Conservation (phyloP, 2,888 invertebrate genomes). For the Pemphredon lugubris region DNA sequence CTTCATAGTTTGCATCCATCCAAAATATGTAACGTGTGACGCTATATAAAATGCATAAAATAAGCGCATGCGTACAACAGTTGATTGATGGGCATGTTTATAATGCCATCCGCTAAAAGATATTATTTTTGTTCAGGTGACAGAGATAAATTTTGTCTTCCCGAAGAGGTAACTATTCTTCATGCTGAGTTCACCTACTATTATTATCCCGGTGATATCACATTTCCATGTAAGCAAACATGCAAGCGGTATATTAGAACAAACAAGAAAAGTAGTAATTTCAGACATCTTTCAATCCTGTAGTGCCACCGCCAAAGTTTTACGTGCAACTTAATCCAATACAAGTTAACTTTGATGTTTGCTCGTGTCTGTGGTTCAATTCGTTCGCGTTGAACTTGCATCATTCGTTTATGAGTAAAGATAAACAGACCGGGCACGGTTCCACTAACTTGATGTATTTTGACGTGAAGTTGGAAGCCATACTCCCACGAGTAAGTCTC, state of each 20-base stretch:
- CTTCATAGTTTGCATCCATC: conserved; percentile 6
- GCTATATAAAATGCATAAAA: conserved; percentile 10
- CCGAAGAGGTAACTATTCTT: conserved; percentile 94
- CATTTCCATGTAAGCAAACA: conserved; percentile 89
- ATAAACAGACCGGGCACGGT: conserved; percentile 69
- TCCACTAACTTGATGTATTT: conserved; percentile 84
- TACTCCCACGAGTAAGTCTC: conserved; percentile 92
- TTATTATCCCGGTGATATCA: conserved; percentile 95
- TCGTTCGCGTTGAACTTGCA: conserved; percentile 95
- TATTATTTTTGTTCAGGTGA: conserved; percentile 83
- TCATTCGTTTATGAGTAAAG: conserved; percentile 85
- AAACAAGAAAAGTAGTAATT: conserved; percentile 5
- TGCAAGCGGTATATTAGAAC: conserved; percentile 21
- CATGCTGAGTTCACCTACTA: conserved; percentile 98
- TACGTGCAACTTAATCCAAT: conserved; percentile 96
- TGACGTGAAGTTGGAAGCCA: conserved; percentile 94
- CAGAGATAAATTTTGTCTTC: conserved; percentile 90
- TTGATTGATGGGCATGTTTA: neutral
- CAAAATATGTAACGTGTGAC: conserved; percentile 13
- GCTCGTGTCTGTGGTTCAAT: conserved; percentile 96
- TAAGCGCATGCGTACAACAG: conserved; percentile 43
- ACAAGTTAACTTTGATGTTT: conserved; percentile 92
- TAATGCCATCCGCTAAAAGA: conserved; percentile 11
- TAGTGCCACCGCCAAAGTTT: conserved; percentile 96
- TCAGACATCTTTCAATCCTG: conserved; percentile 68